Percentiles rank a stretch among this genome's conserved stretches.
phyloP scores from a whole-genome alignment of 2,888 invertebrate genomes.

The Pemphredon lugubris region DNA sequence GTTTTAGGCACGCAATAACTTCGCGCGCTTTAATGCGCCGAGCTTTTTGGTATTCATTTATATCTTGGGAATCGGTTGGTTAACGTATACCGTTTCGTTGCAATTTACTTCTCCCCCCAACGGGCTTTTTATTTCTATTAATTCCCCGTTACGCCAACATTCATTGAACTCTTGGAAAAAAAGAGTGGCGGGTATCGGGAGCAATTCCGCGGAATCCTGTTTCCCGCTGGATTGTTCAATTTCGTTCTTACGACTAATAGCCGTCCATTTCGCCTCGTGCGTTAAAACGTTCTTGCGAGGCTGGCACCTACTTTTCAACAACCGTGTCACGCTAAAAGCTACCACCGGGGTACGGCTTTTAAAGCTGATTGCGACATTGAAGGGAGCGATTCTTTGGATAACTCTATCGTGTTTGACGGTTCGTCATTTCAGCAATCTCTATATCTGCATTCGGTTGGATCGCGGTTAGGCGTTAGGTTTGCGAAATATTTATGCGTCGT shows the following conservation, averaged over 20 bases:
- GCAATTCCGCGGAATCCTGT: slow-evolving; percentile 18
- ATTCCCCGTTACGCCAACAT: not conserved
- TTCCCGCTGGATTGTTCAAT: slow-evolving; percentile 49
- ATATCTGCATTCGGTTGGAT: too few species aligned
- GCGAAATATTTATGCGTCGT: too few species aligned
- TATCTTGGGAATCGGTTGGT: too few species aligned
- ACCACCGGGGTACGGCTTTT: slow-evolving; percentile 59
- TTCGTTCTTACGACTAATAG: slow-evolving; percentile 33
- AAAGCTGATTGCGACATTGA: slow-evolving; percentile 57
- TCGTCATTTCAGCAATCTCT: too few species aligned
- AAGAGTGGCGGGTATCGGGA: not conserved
- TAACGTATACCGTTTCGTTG: too few species aligned
- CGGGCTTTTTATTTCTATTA: too few species aligned
- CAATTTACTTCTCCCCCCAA: too few species aligned
- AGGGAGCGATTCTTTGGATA: slow-evolving; percentile 48
- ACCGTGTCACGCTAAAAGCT: slow-evolving; percentile 68
- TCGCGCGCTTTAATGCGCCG: too few species aligned
- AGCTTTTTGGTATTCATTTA: too few species aligned
- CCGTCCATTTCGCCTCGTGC: slow-evolving; percentile 57
- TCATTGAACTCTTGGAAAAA: not conserved
- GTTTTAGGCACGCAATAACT: not conserved
- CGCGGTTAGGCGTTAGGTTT: too few species aligned
- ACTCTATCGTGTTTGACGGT: slow-evolving; percentile 24
- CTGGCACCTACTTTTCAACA: slow-evolving; percentile 62
- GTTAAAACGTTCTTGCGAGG: slow-evolving; percentile 57